Conservation (phyloP, 2,113 vertebrate species). For the Cheirogaleus medius region DNA sequence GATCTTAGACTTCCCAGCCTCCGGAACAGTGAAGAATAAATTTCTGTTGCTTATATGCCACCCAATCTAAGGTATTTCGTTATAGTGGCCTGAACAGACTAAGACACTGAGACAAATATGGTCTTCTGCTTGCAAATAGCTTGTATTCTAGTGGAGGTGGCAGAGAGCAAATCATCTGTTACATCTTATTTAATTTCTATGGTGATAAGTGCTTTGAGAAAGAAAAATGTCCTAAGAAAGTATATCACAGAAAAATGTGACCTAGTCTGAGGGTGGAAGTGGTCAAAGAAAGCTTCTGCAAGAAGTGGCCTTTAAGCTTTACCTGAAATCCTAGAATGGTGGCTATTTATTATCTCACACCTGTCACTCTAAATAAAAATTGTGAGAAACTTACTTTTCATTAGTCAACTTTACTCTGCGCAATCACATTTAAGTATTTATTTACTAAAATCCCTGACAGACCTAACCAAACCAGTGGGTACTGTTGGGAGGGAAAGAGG, state of each 20-base stretch:
- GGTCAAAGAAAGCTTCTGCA: background rate
- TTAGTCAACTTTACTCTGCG: background rate
- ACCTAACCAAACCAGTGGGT: background rate
- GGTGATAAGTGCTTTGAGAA: background rate
- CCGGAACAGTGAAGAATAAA: background rate
- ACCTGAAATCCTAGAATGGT: background rate
- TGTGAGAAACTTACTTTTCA: background rate
- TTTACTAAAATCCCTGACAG: background rate
- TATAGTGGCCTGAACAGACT: background rate
- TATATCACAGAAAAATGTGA: background rate
- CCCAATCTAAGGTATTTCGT: background rate
- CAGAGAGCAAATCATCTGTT: background rate
- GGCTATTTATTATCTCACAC: background rate
- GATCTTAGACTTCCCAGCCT: background rate
- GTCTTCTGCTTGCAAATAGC: background rate
- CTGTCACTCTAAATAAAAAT: background rate
- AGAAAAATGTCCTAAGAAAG: background rate
- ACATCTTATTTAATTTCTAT: background rate
- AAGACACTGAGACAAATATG: too few relatives aligned
- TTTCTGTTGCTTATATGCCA: background rate
- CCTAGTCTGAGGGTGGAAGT: background rate
- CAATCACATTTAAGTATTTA: background rate
- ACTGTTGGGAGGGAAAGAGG: background rate
- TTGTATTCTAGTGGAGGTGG: background rate
- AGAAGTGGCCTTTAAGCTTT: background rate